phyloP scores from a whole-genome alignment of 2,888 invertebrate genomes.

The Eilema griseolum region DNA sequence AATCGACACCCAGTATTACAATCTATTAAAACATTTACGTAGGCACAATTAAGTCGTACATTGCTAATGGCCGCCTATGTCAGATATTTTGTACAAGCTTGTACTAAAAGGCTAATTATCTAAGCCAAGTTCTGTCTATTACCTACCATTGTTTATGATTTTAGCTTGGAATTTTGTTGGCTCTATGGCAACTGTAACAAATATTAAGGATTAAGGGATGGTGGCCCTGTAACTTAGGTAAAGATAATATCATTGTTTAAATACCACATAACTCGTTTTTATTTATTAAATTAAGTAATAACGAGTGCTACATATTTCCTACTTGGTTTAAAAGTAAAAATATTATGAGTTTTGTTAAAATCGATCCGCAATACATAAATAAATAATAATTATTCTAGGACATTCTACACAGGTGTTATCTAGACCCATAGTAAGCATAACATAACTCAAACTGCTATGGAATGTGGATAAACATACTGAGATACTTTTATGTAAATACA shows the following conservation, averaged over 20 bases:
- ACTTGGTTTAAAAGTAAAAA: no score
- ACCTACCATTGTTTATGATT: slow-evolving; percentile 4
- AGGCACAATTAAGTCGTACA: slow-evolving; percentile 4
- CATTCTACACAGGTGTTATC: no score
- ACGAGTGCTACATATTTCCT: no score
- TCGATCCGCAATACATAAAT: no score
- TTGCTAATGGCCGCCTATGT: slow-evolving; percentile 8
- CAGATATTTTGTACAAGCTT: slow-evolving; percentile 8
- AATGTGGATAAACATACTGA: no score
- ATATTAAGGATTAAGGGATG: not conserved
- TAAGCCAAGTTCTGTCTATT: not conserved
- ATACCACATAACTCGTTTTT: not conserved
- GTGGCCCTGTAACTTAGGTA: not conserved
- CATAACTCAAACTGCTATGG: no score
- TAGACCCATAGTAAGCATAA: no score
- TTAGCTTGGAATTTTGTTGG: slow-evolving; percentile 5
- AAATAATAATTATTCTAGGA: no score
- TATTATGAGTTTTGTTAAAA: no score
- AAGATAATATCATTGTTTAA: not conserved
- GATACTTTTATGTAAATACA: no score
- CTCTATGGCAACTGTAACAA: not conserved
- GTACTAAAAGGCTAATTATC: slow-evolving; percentile 15
- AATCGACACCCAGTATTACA: slow-evolving; percentile 5
- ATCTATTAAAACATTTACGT: slow-evolving; percentile 15
- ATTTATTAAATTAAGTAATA: not conserved